phyloP scores from a whole-genome alignment of 2,888 invertebrate genomes.

The Philereme transversata region DNA sequence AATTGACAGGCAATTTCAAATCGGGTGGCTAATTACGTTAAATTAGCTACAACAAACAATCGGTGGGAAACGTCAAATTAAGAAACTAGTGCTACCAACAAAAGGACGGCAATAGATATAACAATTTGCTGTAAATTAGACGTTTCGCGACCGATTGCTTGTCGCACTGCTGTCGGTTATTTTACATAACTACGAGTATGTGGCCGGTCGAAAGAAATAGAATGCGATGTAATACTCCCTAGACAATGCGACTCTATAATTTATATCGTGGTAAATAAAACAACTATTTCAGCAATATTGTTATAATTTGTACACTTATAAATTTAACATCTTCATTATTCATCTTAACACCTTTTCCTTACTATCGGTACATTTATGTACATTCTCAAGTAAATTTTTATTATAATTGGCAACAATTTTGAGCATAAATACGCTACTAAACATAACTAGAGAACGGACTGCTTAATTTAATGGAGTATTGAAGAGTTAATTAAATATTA shows the following conservation, averaged over 20 bases:
- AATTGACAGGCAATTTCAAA: no score
- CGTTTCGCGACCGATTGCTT: no score
- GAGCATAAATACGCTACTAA: slow-evolving; percentile 50
- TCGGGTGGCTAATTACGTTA: no score
- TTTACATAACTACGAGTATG: no score
- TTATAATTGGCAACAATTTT: slow-evolving; percentile 65
- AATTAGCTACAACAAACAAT: no score
- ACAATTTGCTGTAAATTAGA: no score
- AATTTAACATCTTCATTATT: slow-evolving; percentile 31
- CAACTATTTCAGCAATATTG: slow-evolving; percentile 39
- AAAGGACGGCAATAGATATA: no score
- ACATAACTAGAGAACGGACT: slow-evolving; percentile 4
- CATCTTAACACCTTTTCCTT: slow-evolving; percentile 42
- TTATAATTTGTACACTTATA: slow-evolving; percentile 48
- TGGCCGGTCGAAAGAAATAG: no score
- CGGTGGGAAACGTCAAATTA: no score
- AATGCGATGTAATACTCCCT: no score
- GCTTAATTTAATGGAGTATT: neutral
- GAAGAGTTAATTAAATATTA: neutral
- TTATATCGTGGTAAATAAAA: slow-evolving; percentile 13
- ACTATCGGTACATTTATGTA: slow-evolving; percentile 49
- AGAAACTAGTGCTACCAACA: no score
- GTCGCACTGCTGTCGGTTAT: no score
- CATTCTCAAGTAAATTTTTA: slow-evolving; percentile 38
- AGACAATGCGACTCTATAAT: neutral